Conservation (phyloP, 92 coral and sea anemone species). For the Micromussa lordhowensis region DNA sequence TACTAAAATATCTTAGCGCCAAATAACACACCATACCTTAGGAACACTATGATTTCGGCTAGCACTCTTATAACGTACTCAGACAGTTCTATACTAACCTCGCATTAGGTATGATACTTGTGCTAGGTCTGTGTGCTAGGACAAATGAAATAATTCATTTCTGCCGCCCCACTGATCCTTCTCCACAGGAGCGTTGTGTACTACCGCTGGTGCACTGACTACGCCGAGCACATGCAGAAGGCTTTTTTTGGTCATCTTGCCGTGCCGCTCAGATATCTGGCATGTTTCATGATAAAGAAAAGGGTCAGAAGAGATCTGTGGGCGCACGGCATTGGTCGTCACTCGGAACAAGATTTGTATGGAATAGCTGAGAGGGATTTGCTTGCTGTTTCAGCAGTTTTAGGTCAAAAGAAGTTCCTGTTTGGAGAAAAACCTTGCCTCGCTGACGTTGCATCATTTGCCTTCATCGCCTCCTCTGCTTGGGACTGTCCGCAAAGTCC, state of each 20-base stretch:
- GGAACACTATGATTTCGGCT: no score
- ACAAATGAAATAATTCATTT: neutral
- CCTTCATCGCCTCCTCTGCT: slow-evolving; percentile 66
- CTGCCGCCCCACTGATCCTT: no score
- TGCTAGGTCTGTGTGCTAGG: neutral
- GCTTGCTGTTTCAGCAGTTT: slow-evolving; percentile 76
- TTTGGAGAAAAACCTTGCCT: slow-evolving; percentile 84
- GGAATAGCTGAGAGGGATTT: slow-evolving; percentile 83
- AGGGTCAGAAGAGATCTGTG: slow-evolving; percentile 60
- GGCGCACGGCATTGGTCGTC: slow-evolving; percentile 90
- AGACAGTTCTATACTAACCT: no score
- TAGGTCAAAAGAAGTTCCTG: slow-evolving; percentile 81
- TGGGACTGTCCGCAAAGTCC: slow-evolving; percentile 81
- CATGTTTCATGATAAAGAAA: slow-evolving; percentile 64
- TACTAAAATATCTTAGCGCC: no score
- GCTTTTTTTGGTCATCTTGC: slow-evolving; percentile 55
- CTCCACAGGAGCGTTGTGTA: slow-evolving; percentile 72
- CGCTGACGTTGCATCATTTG: slow-evolving; percentile 81
- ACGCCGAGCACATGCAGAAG: slow-evolving; percentile 52
- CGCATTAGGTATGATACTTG: no score
- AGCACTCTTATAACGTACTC: no score
- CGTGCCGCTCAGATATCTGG: slow-evolving; percentile 56
- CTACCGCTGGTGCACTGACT: slow-evolving; percentile 75
- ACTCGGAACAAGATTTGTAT: slow-evolving; percentile 83
- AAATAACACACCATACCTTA: no score